A percentile compares a stretch with the other conserved stretches of the same genome.
These are phyloP conservation scores for Alviniconcha strummeri DNA, from an alignment of 2,888 invertebrate species.

Conservation along the genomic window DNA sequence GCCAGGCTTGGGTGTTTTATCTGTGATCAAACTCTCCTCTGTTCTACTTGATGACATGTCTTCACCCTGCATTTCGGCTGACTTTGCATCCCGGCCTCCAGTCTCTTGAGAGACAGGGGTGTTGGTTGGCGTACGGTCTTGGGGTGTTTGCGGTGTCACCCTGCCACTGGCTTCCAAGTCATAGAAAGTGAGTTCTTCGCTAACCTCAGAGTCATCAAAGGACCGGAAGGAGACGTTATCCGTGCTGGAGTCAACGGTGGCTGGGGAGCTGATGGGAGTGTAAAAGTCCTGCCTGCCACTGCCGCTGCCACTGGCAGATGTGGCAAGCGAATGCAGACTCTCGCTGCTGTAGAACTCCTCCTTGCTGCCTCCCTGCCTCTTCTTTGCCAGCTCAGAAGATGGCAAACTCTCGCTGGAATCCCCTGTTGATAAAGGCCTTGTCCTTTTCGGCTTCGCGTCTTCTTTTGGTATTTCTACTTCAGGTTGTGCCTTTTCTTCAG, in stretches of 20 bases:
- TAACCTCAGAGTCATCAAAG: slow-evolving; percentile 6
- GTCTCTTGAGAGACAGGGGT: neutral
- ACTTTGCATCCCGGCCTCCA: slow-evolving; percentile 13
- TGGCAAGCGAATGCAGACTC: slow-evolving; percentile 15
- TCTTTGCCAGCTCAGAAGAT: slow-evolving; percentile 12
- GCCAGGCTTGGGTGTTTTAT: neutral
- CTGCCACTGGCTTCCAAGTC: slow-evolving; percentile 18
- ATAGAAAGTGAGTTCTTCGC: slow-evolving; percentile 15
- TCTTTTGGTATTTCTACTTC: neutral
- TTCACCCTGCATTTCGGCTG: neutral
- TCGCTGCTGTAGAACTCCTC: slow-evolving; percentile 28
- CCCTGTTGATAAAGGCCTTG: neutral
- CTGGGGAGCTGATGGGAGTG: slow-evolving; percentile 24
- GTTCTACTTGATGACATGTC: neutral
- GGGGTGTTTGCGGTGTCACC: neutral
- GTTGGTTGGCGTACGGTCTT: slow-evolving; percentile 20
- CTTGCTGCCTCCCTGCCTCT: neutral
- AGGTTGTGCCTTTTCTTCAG: neutral
- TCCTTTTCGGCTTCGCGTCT: neutral
- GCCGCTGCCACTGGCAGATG: neutral
- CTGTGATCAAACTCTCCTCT: neutral
- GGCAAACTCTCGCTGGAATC: neutral
- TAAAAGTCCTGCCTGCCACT: slow-evolving; percentile 27
- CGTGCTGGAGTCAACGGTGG: slow-evolving; percentile 4
- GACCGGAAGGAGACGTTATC: slow-evolving; percentile 17